Evolutionary conservation across 2,113 vertebrate genomes (phyloP).

Genomic region (Balaeniceps rex): DNA sequence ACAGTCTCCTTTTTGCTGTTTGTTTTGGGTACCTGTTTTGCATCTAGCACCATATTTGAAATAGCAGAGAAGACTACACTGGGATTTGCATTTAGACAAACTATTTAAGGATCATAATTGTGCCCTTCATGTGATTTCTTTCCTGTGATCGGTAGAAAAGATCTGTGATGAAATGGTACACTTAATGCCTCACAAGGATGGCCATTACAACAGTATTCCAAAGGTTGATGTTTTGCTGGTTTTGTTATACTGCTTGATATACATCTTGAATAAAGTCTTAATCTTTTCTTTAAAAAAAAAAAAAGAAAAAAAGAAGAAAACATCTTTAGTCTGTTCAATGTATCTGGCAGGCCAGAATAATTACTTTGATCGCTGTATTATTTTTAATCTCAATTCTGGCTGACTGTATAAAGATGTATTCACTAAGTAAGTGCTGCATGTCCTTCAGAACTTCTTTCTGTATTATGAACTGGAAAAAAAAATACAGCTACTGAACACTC

Average conservation of each 20-base stretch:
- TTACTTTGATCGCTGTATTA: constrained; percentile 35
- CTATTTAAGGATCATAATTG: neutral
- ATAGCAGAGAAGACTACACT: neutral
- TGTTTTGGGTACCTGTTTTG: neutral
- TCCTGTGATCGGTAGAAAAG: constrained; percentile 14
- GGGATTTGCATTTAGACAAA: neutral
- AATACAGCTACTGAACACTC: constrained; percentile 64
- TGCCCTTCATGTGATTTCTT: constrained; percentile 22
- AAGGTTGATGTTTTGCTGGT: constrained; percentile 68
- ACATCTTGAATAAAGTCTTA: constrained; percentile 79
- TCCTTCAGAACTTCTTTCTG: constrained; percentile 48
- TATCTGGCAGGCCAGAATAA: constrained; percentile 69
- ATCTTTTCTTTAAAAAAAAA: constrained; percentile 67
- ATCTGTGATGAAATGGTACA: constrained; percentile 6
- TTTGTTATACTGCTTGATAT: constrained; percentile 71
- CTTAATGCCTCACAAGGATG: neutral
- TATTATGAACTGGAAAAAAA: constrained; percentile 61
- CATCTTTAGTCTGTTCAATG: constrained; percentile 41
- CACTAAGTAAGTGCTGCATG: constrained; percentile 66
- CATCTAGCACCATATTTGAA: constrained; percentile 4
- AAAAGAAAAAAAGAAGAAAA: neutral
- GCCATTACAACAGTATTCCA: constrained; percentile 59
- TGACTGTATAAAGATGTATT: constrained; percentile 60
- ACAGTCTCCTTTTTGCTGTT: neutral
- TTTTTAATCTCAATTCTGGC: constrained; percentile 57